A percentile compares a stretch with the other conserved stretches of the same genome.
phyloP scores from a whole-genome alignment of 1,140 invertebrate species.

The Drosophila pachea region DNA sequence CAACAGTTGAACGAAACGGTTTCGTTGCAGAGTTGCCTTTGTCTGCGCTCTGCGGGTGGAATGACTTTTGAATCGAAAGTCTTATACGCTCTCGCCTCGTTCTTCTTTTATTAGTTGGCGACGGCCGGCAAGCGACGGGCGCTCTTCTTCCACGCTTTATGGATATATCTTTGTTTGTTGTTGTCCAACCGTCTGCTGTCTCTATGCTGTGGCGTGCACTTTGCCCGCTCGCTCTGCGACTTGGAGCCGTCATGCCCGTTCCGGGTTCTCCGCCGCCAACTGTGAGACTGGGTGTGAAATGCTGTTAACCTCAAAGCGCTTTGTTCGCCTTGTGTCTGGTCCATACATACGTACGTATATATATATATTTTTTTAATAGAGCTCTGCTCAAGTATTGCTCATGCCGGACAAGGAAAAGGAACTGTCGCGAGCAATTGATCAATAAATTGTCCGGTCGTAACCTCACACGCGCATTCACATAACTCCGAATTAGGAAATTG shows the following conservation, averaged over 20 bases:
- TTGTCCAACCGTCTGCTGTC: slow-evolving; percentile 11
- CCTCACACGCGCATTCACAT: not conserved
- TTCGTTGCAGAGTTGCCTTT: slow-evolving; percentile 19
- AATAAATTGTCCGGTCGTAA: not conserved
- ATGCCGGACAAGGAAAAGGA: slow-evolving; percentile 4
- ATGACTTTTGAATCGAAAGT: slow-evolving; percentile 33
- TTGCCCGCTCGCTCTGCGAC: slow-evolving; percentile 12
- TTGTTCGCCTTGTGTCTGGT: slow-evolving; percentile 19
- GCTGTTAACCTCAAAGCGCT: slow-evolving; percentile 60
- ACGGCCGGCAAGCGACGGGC: slow-evolving; percentile 16
- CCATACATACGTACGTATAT: too few relatives aligned
- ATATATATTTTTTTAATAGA: slow-evolving; percentile 14
- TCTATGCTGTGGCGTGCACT: slow-evolving; percentile 32
- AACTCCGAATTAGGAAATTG: too few relatives aligned
- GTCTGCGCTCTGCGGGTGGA: slow-evolving; percentile 33
- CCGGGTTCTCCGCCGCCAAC: slow-evolving; percentile 47
- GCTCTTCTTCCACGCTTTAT: slow-evolving; percentile 30
- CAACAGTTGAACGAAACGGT: slow-evolving; percentile 2
- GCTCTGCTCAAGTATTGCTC: slow-evolving; percentile 12
- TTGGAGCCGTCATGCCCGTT: slow-evolving; percentile 40
- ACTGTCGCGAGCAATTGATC: not conserved
- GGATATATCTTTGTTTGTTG: slow-evolving; percentile 51
- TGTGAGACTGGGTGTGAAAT: slow-evolving; percentile 30
- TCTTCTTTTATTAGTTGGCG: slow-evolving; percentile 22
- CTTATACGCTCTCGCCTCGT: slow-evolving; percentile 4